These are phyloP conservation scores for Saccostrea echinata DNA, from an alignment of 1,140 invertebrate species.

Conservation along the genomic window DNA sequence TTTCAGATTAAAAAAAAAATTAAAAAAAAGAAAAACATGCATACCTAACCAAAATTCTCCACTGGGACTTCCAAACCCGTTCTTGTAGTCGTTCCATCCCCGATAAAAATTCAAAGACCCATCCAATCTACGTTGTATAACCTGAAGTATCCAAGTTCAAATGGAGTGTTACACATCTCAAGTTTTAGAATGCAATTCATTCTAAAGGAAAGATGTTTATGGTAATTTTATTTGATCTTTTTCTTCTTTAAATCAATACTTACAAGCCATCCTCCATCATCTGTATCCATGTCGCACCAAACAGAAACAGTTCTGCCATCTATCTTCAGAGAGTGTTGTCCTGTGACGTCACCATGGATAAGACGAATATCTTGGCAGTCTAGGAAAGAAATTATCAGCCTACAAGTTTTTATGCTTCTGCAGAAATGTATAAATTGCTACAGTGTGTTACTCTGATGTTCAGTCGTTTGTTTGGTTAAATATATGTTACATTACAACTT, in stretches of 20 bases:
- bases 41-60: constrained; percentile 80
- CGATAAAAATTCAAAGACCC: constrained; percentile 91
- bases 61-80: constrained; percentile 93
- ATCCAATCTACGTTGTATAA: constrained; percentile 88
- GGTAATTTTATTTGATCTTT: no score
- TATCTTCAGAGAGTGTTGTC: background rate
- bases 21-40: background rate
- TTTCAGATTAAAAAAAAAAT: no score
- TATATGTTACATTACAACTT: no score
- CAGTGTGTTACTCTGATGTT: no score
- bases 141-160: background rate
- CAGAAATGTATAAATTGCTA: no score
- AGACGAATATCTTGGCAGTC: background rate
- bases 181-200: no score
- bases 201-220: no score
- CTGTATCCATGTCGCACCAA: constrained; percentile 28
- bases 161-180: background rate
- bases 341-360: background rate
- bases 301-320: background rate
- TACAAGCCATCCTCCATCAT: constrained; percentile 14
- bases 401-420: no score
- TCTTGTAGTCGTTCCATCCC: constrained; percentile 95
- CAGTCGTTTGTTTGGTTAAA: no score
- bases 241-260: background rate
- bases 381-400: no score